Evolutionary conservation across 2,888 invertebrate genomes (phyloP).

Genomic region (Acleris laterana): DNA sequence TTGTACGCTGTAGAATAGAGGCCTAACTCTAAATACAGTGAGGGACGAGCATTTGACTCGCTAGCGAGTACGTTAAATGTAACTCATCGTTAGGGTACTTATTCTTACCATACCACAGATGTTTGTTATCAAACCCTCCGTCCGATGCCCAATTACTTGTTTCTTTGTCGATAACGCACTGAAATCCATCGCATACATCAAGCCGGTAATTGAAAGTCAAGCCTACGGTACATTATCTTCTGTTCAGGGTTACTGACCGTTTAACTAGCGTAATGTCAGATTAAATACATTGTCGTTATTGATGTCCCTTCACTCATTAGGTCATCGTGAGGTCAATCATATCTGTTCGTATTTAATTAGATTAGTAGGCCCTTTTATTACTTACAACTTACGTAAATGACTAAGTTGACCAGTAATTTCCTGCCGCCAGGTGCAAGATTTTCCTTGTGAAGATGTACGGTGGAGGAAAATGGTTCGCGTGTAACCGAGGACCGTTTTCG

Average conservation of each 20-base stretch:
- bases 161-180: not conserved
- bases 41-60: too few species aligned
- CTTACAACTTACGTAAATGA: constrained; percentile 3
- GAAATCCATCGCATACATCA: not conserved
- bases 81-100: too few species aligned
- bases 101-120: too few species aligned
- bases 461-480: too few species aligned
- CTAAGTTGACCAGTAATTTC: constrained; percentile 4
- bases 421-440: constrained; percentile 8
- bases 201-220: constrained; percentile 3
- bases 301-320: constrained; percentile 14
- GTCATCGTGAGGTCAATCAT: constrained; percentile 15
- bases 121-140: too few species aligned
- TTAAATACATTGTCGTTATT: constrained; percentile 33
- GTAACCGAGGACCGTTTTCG: too few species aligned
- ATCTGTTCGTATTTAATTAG: constrained; percentile 14
- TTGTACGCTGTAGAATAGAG: too few species aligned
- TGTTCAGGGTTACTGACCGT: constrained; percentile 23
- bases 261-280: constrained; percentile 29
- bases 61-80: too few species aligned
- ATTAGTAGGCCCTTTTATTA: constrained; percentile 5
- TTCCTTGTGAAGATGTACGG: not conserved
- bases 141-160: not conserved
- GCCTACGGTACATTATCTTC: constrained; percentile 20
- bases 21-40: too few species aligned